Evolutionary conservation across 2,797 vertebrate species (phyloP).

Genomic region (Telmatherina bonti): DNA sequence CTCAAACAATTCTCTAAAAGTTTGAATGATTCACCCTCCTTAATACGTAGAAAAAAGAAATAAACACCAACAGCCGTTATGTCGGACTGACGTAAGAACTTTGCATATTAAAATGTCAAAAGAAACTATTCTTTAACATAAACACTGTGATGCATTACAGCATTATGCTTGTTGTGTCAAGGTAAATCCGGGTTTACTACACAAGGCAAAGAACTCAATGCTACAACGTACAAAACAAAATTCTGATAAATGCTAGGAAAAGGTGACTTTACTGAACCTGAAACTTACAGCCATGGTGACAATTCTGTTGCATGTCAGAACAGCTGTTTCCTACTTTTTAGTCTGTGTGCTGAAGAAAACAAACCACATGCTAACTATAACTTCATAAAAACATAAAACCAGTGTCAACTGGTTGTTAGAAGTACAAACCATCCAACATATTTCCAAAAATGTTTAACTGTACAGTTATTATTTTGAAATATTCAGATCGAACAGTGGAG

Average conservation of each 20-base stretch:
- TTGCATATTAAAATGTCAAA: too few relatives aligned
- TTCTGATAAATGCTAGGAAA: not conserved
- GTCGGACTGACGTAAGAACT: too few relatives aligned
- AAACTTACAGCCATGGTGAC: not conserved
- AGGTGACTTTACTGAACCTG: not conserved
- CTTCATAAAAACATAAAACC: not conserved
- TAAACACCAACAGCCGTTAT: too few relatives aligned
- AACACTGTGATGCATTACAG: too few relatives aligned
- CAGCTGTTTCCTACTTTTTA: not conserved
- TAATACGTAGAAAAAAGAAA: too few relatives aligned
- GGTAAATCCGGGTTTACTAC: not conserved
- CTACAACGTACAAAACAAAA: not conserved
- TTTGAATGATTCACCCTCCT: too few relatives aligned
- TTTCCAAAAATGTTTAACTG: not conserved
- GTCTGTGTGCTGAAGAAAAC: constrained; percentile 5
- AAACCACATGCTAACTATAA: not conserved
- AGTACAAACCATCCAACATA: not conserved
- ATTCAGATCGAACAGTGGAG: not conserved
- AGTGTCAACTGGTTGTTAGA: not conserved
- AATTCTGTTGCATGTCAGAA: not conserved
- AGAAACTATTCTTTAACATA: too few relatives aligned
- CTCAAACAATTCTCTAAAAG: too few relatives aligned
- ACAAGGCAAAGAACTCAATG: not conserved
- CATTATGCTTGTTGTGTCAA: not conserved
- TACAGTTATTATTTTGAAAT: not conserved